These are phyloP conservation scores for Drosophila ironensis DNA, from an alignment of 1,140 invertebrate species.

Conservation along the genomic window DNA sequence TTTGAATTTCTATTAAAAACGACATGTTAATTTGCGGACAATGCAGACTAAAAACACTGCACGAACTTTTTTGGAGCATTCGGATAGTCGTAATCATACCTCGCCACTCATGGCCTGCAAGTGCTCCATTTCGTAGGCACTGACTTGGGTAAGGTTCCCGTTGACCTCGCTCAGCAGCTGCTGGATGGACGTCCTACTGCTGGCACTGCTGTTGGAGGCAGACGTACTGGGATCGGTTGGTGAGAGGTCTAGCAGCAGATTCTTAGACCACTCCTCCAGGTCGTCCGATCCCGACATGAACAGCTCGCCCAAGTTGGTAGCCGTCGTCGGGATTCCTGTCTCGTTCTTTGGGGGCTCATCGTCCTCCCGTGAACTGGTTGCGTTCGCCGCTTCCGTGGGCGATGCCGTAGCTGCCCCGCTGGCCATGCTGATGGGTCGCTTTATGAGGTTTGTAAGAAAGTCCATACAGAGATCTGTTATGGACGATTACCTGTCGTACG, in stretches of 20 bases:
- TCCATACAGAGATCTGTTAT: conserved; percentile 51
- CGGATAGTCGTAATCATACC: too few species aligned
- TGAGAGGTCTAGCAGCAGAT: conserved; percentile 1
- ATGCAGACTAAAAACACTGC: too few species aligned
- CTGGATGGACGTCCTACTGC: too few species aligned
- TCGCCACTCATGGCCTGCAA: conserved; percentile 68
- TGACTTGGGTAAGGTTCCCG: conserved; percentile 60
- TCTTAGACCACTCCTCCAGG: conserved; percentile 41
- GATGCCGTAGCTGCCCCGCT: not conserved
- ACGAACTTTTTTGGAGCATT: not conserved
- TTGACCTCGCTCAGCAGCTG: conserved; percentile 53
- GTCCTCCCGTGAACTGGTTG: not conserved
- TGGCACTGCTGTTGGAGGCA: conserved; percentile 6
- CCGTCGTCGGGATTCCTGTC: not conserved
- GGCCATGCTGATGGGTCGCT: conserved; percentile 57
- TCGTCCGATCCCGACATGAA: conserved; percentile 48
- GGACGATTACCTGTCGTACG: conserved; percentile 48
- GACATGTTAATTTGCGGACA: too few species aligned
- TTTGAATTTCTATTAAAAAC: too few species aligned
- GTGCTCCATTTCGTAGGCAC: conserved; percentile 65
- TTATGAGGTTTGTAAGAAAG: conserved; percentile 71
- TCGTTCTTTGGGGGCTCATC: not conserved
- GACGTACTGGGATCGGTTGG: not conserved
- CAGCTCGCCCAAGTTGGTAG: conserved; percentile 24
- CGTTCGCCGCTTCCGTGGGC: not conserved